Evolutionary conservation across 2,797 vertebrate genomes (phyloP), one percentile per base, ranked within the genome.

Genomic region (Botia almorhae): DNA sequence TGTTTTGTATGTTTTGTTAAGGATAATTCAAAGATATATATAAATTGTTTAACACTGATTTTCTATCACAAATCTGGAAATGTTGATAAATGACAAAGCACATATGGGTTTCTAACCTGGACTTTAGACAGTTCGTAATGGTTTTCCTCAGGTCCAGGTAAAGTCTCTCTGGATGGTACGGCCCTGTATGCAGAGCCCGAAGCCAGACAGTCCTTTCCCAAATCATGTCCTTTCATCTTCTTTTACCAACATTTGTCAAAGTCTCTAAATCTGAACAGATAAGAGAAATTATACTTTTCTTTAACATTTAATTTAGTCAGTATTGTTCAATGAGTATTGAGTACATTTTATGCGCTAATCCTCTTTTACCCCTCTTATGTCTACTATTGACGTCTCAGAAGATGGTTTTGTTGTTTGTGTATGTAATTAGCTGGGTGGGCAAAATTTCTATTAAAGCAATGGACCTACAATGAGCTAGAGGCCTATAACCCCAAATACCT

Each of bases 161-260:
- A 84, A 67, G 88, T 82, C 50, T 88, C 87, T 88, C 92, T 93
- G 82, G 92, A 92, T 51, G 90, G 90, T 83, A 94, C 93, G 12
- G 87, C 93, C 85, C 93, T 91, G 82, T 95, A 96, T 36, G 92
- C 94, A 76, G 95, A 92, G 81, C 94, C 94, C 87, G 95, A 93
- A 89, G 95, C 95, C 85, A 94, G 87, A 84, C 95, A 94, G 70
- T 95, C 95, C 91, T 93, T 94, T 91, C 95, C 95, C 93, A 94
- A 93, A 91, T 96, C 95, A 90, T 96, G 93, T 85, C 96, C 93
- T 95, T 95, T 97, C 96, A 97, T 98, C 91, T 94, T 96, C 90
- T 91, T 84, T 87, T 79, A 85, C 87, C 88, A 84, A 89, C 91
- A 92, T 69, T 61, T 84, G 77, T 58, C 64, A 69, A 73, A 63